phyloP scores from a whole-genome alignment of 2,113 vertebrate species.

The Haemorhous mexicanus region DNA sequence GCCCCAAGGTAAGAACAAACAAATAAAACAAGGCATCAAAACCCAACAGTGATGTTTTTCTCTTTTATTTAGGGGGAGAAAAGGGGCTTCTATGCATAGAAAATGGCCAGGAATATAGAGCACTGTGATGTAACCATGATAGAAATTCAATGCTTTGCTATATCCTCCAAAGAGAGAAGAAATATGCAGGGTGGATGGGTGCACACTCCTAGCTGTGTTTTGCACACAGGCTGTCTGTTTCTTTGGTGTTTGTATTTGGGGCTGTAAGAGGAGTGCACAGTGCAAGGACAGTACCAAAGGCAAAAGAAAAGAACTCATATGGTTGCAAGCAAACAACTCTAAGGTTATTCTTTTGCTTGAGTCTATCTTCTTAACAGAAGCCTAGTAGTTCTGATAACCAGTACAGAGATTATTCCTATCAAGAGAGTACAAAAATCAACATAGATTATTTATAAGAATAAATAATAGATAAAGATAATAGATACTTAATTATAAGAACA shows the following conservation, averaged over 20 bases:
- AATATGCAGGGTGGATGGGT: background rate
- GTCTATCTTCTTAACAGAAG: background rate
- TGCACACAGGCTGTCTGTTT: background rate
- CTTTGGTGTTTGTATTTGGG: background rate
- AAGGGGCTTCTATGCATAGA: background rate
- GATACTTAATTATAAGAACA: background rate
- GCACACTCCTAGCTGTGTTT: background rate
- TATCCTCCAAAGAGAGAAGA: background rate
- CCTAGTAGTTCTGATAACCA: background rate
- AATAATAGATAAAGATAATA: background rate
- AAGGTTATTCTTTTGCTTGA: background rate
- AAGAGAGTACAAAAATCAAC: too few relatives aligned
- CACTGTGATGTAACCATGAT: fast-evolving
- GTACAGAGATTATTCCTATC: background rate
- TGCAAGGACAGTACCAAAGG: background rate
- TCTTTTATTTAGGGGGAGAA: too few relatives aligned
- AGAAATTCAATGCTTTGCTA: background rate
- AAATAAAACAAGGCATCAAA: background rate
- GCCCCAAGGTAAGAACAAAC: background rate
- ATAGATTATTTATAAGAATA: background rate
- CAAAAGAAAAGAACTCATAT: background rate
- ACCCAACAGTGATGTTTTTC: background rate
- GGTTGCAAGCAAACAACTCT: background rate
- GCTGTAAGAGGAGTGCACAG: background rate
- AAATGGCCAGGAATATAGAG: background rate